Conservation (phyloP, 2,797 vertebrate species). For the Sardinella longiceps region DNA sequence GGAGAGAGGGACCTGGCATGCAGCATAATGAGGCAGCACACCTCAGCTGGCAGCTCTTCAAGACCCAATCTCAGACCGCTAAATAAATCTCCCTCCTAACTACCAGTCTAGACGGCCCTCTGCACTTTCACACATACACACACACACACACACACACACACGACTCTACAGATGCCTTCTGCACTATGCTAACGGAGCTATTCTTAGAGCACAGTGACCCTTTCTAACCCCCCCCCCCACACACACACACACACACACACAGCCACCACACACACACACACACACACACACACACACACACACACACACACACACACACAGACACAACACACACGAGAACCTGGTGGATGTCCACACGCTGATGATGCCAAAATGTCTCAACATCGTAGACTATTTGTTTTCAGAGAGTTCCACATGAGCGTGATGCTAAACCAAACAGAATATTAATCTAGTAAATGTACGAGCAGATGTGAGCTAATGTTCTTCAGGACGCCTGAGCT, state of each 20-base stretch:
- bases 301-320: not conserved
- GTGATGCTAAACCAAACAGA: not conserved
- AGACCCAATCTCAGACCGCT: not conserved
- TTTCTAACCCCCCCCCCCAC: not conserved
- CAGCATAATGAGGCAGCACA: not conserved
- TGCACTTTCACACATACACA: not conserved
- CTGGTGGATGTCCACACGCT: not conserved
- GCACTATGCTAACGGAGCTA: not conserved
- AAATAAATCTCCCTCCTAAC: constrained; percentile 18
- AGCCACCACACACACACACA: no score
- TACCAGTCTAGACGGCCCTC: constrained; percentile 10
- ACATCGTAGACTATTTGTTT: constrained; percentile 7
- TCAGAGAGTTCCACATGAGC: not conserved
- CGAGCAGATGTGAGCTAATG: not conserved
- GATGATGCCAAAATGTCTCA: not conserved
- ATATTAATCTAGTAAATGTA: not conserved
- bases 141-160: no score
- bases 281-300: not conserved
- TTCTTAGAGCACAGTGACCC: not conserved
- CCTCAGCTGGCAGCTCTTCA: not conserved
- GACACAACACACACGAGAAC: not conserved
- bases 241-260: not conserved
- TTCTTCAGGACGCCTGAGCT: not conserved
- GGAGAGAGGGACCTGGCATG: not conserved
- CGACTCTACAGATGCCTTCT: not conserved